Base-by-base conservation (phyloP, 2,113 vertebrate genomes). In the Varanus komodoensis region DNA sequence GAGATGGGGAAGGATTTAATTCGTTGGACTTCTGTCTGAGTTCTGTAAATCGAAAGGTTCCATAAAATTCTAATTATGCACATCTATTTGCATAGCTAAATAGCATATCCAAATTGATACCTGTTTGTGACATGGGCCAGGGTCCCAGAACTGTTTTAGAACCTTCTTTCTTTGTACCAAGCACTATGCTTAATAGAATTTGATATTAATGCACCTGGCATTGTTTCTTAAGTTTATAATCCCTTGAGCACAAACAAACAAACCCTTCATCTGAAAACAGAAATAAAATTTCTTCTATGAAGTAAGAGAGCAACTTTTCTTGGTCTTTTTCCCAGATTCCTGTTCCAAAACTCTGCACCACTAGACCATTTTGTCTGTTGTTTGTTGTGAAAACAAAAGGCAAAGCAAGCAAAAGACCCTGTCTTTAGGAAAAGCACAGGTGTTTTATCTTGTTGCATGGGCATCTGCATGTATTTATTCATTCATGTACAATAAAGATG, bases 371-470 rank as follows among this genome's bases (percentile, higher is more conserved):
- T 67, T 78, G 19, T 19, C 74, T 32, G 34, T 3, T 14, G 34
- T 82, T 52, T n/a, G 86, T 29, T 15, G 87, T 21, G 75, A 78
- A 92, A 69, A 2, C 88, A 27, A 74, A 91, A 85, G 14, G 0
- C 64, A 38, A 61, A 81, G 85, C 15, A 71, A 89, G 73, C 34
- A 83, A 9, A 12, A 23, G 27, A 44, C 19, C 21, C 57, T 50
- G 74, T 57, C 0, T 91, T 90, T 92, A 80, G 12, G 27, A 90
- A 89, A 52, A 6, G 32, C n/a, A 61, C 38, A 83, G 38, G 68
- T 7, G 1, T 2, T 14, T 27, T 48, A 61, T n/a, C 48, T 50
- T 87, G 29, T 68, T 14, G 12, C 21, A 79, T 68, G 57, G 25
- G 61, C 78, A 67, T 44, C 7, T 71, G 25, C 34, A 68, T 48